These are phyloP conservation scores for Phylloscopus trochilus DNA, from an alignment of 2,113 vertebrate genomes.

Conservation along the genomic window DNA sequence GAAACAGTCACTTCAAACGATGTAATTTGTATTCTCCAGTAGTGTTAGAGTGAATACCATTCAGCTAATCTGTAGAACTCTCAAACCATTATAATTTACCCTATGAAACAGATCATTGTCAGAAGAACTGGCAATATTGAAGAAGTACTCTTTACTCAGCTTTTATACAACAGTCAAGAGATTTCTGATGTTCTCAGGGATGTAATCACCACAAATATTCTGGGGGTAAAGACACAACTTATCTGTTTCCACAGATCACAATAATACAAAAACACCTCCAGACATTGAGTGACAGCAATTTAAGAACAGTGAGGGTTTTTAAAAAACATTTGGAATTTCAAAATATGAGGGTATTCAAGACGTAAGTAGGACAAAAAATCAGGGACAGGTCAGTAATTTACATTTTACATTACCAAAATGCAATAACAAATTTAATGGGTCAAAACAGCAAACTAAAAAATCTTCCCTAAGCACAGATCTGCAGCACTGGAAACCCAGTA, in stretches of 20 bases:
- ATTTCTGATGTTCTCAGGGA: constrained; percentile 2
- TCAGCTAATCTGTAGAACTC: constrained; percentile 34
- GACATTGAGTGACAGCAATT: background rate
- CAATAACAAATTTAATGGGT: background rate
- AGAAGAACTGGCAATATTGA: background rate
- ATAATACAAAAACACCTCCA: background rate
- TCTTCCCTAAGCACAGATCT: background rate
- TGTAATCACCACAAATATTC: background rate
- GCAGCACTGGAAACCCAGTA: background rate
- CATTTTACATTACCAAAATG: background rate
- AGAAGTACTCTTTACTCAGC: background rate
- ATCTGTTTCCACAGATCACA: background rate
- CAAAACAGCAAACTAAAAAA: background rate
- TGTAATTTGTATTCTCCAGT: constrained; percentile 28
- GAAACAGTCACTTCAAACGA: background rate
- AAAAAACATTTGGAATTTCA: background rate
- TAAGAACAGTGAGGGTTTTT: background rate
- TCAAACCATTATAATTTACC: constrained; percentile 37
- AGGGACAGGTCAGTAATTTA: background rate
- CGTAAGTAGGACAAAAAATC: background rate
- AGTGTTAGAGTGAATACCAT: background rate
- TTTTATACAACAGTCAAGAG: constrained; percentile 28
- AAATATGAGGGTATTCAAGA: background rate
- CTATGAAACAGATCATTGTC: constrained; percentile 15
- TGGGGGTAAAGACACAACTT: background rate